Conservation (phyloP, 1,140 invertebrate species). For the Amphibalanus amphitrite region DNA sequence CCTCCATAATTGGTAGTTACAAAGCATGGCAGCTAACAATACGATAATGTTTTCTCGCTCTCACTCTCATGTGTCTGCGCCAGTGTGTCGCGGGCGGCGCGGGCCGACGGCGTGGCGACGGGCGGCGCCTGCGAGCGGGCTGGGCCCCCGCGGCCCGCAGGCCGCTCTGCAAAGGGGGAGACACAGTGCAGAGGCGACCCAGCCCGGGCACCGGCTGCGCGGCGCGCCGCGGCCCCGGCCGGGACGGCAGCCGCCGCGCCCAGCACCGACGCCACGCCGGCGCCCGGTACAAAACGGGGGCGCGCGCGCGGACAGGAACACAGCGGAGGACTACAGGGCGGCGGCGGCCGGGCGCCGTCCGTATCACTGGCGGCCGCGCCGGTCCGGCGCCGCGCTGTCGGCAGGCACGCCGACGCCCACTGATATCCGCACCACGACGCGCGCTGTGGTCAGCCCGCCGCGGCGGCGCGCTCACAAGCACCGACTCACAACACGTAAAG, state of each 20-base stretch:
- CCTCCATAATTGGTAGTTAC: background rate
- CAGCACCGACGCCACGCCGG: no score
- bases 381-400: no score
- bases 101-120: no score
- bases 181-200: background rate
- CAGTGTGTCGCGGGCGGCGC: background rate
- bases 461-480: background rate
- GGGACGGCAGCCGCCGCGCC: background rate
- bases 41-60: constrained; percentile 1
- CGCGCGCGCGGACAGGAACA: background rate
- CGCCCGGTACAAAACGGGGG: background rate
- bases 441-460: no score
- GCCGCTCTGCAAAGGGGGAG: background rate
- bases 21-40: constrained; percentile 1
- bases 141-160: no score
- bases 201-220: no score
- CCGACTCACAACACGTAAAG: background rate
- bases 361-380: background rate
- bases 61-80: background rate
- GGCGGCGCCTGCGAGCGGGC: no score
- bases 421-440: no score
- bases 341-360: no score
- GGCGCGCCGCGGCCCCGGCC: no score
- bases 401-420: no score
- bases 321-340: background rate